A percentile compares a stretch with the other conserved stretches of the same genome.
Conservation (phyloP, 2,888 invertebrate species). For the Stenolophus ochropezus region DNA sequence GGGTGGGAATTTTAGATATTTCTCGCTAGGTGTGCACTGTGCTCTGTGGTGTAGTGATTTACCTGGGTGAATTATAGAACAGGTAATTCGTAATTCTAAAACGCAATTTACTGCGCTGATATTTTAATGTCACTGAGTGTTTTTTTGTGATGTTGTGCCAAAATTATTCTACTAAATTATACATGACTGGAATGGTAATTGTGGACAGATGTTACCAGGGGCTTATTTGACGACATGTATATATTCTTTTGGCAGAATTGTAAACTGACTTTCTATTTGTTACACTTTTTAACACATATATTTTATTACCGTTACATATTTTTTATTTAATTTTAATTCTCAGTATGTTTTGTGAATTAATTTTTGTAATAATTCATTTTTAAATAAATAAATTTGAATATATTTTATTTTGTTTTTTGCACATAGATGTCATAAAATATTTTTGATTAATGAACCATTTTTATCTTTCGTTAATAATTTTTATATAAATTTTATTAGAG, state of each 20-base stretch:
- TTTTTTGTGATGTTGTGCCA: conserved; percentile 55
- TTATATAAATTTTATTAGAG: no score
- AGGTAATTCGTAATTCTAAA: conserved; percentile 54
- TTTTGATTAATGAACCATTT: no score
- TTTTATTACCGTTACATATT: no score
- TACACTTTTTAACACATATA: no score
- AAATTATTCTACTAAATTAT: conserved; percentile 48
- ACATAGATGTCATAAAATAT: no score
- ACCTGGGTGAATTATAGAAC: conserved; percentile 48
- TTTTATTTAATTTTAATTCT: no score
- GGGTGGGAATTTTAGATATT: conserved; percentile 56
- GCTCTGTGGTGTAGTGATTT: conserved; percentile 45
- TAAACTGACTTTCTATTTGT: no score
- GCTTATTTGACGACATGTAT: conserved; percentile 7
- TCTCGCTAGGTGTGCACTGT: conserved; percentile 23
- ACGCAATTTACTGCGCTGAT: conserved; percentile 44
- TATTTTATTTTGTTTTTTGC: no score
- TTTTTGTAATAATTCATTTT: no score
- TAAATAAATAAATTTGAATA: no score
- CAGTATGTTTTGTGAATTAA: no score
- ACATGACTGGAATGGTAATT: conserved; percentile 13
- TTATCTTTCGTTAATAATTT: no score
- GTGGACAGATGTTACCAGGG: conserved; percentile 34
- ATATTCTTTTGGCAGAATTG: background rate
- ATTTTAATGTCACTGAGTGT: conserved; percentile 33